These are phyloP conservation scores for Grantiella picta DNA, from an alignment of 2,113 vertebrate genomes.

Conservation along the genomic window DNA sequence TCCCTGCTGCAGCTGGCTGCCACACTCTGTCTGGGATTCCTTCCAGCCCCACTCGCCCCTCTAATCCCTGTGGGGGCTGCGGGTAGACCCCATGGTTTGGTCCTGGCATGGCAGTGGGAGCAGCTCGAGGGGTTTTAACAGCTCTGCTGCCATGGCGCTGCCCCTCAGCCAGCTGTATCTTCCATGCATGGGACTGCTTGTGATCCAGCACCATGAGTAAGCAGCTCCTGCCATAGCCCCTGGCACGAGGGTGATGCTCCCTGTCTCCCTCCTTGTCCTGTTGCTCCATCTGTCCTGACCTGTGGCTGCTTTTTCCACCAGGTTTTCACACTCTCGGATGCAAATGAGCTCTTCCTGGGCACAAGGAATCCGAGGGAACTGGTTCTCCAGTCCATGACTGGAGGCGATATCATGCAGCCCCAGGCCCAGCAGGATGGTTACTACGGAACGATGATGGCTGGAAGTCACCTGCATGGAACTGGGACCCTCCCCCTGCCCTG, in stretches of 20 bases:
- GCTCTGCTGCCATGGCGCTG: not conserved
- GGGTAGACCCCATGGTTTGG: not conserved
- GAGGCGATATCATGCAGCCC: not conserved
- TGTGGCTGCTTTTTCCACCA: not conserved
- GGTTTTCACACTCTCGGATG: not conserved
- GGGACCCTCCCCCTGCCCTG: not conserved
- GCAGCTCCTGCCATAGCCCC: not conserved
- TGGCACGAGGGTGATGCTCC: not conserved
- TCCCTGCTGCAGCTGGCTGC: not conserved
- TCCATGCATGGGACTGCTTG: accelerated
- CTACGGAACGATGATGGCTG: not conserved
- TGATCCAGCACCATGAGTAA: not conserved
- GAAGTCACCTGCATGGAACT: not conserved
- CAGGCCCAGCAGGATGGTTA: not conserved
- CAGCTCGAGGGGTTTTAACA: not conserved
- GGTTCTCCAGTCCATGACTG: not conserved
- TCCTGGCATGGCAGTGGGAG: accelerated
- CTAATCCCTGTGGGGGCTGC: accelerated
- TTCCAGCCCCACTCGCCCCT: not conserved
- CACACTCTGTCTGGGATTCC: not conserved
- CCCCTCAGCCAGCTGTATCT: not conserved
- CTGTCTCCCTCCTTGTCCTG: not conserved
- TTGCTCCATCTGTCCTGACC: not conserved
- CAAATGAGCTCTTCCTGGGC: not conserved
- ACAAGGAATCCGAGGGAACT: conserved; percentile 9